Conservation (phyloP, 2,888 invertebrate species). For the Latheticus oryzae region DNA sequence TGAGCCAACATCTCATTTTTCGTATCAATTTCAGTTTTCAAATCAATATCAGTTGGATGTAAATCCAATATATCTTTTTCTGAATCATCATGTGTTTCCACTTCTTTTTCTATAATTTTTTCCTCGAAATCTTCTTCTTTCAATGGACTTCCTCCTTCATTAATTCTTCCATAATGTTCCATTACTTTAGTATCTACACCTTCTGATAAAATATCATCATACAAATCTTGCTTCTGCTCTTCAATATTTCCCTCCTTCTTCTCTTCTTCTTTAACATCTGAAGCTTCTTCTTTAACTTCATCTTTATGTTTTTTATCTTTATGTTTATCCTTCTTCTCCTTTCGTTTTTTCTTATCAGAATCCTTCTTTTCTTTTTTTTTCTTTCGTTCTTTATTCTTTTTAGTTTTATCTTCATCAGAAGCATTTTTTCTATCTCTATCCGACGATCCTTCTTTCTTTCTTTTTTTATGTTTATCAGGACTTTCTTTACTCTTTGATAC, state of each 20-base stretch:
- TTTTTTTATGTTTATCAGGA: slow-evolving; percentile 60
- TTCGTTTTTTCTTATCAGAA: slow-evolving; percentile 63
- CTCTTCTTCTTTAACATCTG: slow-evolving; percentile 44
- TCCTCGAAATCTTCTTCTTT: slow-evolving; percentile 48
- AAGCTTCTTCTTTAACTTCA: slow-evolving; percentile 57
- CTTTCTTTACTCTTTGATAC: slow-evolving; percentile 59
- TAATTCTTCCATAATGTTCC: slow-evolving; percentile 69
- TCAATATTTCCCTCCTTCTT: slow-evolving; percentile 56
- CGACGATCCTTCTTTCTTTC: slow-evolving; percentile 54
- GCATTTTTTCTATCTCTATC: slow-evolving; percentile 57
- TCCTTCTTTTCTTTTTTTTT: slow-evolving; percentile 70
- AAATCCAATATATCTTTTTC: slow-evolving; percentile 71
- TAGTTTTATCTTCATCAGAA: slow-evolving; percentile 62
- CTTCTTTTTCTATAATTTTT: slow-evolving; percentile 47
- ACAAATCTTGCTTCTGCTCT: slow-evolving; percentile 63
- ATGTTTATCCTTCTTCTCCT: slow-evolving; percentile 64
- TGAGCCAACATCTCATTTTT: slow-evolving; percentile 76
- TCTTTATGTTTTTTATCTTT: slow-evolving; percentile 59
- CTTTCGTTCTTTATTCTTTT: slow-evolving; percentile 67
- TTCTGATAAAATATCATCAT: slow-evolving; percentile 69
- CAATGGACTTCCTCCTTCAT: slow-evolving; percentile 52
- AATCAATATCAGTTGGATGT: slow-evolving; percentile 70
- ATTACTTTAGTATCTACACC: slow-evolving; percentile 71
- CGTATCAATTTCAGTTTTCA: slow-evolving; percentile 65
- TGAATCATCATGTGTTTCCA: slow-evolving; percentile 57